Conservation (phyloP, 2,797 vertebrate species). For the Gymnopithys bicolor region DNA sequence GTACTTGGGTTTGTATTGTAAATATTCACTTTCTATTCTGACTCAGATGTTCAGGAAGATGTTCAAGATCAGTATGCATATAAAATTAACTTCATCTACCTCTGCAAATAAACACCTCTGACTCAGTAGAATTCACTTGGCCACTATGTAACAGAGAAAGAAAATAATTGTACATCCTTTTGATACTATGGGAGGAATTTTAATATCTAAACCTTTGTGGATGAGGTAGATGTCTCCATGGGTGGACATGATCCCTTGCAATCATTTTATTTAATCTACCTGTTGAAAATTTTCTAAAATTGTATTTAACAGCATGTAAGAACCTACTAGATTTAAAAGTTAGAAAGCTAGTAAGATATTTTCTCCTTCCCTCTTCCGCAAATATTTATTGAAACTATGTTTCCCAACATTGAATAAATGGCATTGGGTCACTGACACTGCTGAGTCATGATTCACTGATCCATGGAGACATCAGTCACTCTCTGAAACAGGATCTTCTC, state of each 20-base stretch:
- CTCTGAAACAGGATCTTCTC: neutral
- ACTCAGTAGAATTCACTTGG: neutral
- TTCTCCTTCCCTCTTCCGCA: neutral
- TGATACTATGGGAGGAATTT: neutral
- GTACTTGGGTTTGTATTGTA: neutral
- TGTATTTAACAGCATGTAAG: rapidly evolving
- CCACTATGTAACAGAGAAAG: neutral
- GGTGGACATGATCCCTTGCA: neutral
- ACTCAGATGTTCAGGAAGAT: neutral
- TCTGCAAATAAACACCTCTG: neutral
- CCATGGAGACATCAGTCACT: neutral
- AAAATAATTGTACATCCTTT: neutral
- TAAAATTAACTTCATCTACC: neutral
- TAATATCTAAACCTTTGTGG: neutral
- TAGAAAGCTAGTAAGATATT: neutral
- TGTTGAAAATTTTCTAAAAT: neutral
- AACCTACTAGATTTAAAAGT: neutral
- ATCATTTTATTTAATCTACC: neutral
- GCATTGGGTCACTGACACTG: neutral
- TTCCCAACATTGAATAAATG: neutral
- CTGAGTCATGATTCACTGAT: neutral
- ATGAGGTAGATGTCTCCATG: neutral
- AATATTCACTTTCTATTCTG: neutral
- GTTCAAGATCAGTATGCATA: neutral
- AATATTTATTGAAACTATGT: neutral